Base-by-base conservation (phyloP, 2,888 invertebrate species). In the Pristionchus japonicus region DNA sequence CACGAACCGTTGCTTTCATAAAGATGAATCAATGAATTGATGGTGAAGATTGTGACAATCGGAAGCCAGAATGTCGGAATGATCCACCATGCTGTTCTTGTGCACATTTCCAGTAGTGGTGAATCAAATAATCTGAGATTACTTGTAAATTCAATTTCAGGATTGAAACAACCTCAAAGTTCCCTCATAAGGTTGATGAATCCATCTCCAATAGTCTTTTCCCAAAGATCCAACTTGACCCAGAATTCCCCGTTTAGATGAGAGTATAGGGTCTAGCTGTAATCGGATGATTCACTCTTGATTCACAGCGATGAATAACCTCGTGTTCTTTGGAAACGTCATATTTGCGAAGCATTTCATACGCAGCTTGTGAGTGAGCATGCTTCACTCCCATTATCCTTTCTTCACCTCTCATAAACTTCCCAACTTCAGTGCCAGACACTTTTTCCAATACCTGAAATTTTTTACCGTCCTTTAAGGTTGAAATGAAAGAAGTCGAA, bases 181-280 rank as follows among this genome's bases (percentile, higher is more conserved):
- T 47, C 94, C 94, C 89, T 95, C 95, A 40, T 95, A 94, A 4
- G 95, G 95, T 86, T 94, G 93, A 91, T 95, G 95, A 47, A 95
- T 95, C 95, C 95, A 95, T 23, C 94, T 94, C 93, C 94, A 94
- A 90, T 95, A 95, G 86, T 94, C 92, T 1, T 94, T 92, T 6
- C 95, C 95, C n/a, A 95, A 93, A 23, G 90, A 67, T 3, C 94
- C 94, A 34, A 95, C 94, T 90, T 95, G 94, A 86, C 93, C 92
- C 49, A 95, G 90, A 57, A 95, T 92, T 17, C 95, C 95, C 85
- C 93, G 92, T 64, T 93, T 93, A 92, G 94, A 94, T 89, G 95
- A 95, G 27, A 95, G 91, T 23, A 94, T 89, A 37, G 91, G 91
- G 87, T 94, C 94, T 52, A 93, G 93, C 95, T 95, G 91, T 31